Base-by-base conservation (phyloP, 2,113 vertebrate genomes). In the Synodontis membranacea region DNA sequence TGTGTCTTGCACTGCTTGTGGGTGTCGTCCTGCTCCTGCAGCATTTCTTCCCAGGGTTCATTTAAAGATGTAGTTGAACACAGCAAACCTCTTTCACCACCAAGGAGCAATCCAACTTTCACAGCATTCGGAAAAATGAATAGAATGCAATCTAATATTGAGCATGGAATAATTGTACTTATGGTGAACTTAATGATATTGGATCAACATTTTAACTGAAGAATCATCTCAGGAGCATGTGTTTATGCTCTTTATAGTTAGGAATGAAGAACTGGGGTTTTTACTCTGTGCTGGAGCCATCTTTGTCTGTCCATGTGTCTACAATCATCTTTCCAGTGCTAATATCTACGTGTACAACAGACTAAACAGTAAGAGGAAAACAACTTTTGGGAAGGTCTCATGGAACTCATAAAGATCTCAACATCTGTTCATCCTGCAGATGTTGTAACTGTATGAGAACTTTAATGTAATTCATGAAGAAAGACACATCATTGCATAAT, bases 1-100 rank as follows among this genome's bases (percentile, higher is more conserved):
- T 96, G 6, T 98, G 97, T 8, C 95, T 95, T 0, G 92, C 96
- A 1, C 94, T 98, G 88, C 93, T 97, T 14, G 91, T 98, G 64
- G 92, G 89, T 15, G 82, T 95, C 5, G 89, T 98, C 72, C 76
- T 98, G 87, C 94, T 99, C 80, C 95, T 98, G 31, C 97, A 98
- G 92, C 80, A 93, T 12, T 88, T 95, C 85, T 97, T 98, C 78
- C 97, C 97, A 0, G 96, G 95, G 34, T 95, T 97, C 83, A 92
- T 98, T 70, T 99, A 95, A 93, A 54, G 42, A 42, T 68, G 39
- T 46, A 17, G 4, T 39, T 19, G 34, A 50, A 60, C 23, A 48
- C 39, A 50, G n/a, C 11, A 15, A 50, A 5, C 25, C 42, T 84
- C 74, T 37, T 39, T 37, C 8, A 5, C 60, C 44, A 85, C 68